Percentiles rank a stretch among this genome's conserved stretches.
Conservation (phyloP, 2,113 vertebrate species). For the Chroicocephalus ridibundus region DNA sequence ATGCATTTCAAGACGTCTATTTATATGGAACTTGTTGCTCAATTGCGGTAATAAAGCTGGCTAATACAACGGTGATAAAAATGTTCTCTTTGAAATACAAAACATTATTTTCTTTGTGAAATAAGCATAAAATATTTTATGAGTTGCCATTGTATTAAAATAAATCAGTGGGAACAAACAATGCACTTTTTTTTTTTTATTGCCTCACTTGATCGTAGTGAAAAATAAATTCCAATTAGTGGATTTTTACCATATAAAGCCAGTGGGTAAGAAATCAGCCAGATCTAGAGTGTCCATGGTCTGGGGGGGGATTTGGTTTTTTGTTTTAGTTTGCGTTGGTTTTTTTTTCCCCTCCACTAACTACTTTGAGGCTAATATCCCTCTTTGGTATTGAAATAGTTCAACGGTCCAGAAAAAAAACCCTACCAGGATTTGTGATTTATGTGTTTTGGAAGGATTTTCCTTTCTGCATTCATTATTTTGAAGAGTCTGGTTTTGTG, state of each 20-base stretch:
- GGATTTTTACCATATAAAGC: background rate
- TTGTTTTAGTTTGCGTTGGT: background rate
- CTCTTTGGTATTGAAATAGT: background rate
- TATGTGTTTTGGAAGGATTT: background rate
- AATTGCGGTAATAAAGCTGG: background rate
- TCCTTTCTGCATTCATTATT: background rate
- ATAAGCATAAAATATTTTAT: background rate
- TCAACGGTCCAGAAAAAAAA: background rate
- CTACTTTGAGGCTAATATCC: background rate
- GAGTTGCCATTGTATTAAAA: background rate
- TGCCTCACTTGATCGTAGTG: background rate
- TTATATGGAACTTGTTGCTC: background rate
- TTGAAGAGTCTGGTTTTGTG: background rate
- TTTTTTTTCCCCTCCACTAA: background rate
- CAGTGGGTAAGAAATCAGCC: background rate
- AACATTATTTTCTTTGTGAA: background rate
- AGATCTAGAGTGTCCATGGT: background rate
- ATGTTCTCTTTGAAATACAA: background rate
- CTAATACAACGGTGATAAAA: background rate
- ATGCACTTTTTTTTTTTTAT: background rate
- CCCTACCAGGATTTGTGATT: background rate
- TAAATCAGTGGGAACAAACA: background rate
- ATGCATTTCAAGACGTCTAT: background rate
- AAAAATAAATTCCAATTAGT: background rate
- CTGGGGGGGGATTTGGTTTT: fast-evolving